Conservation (phyloP, 2,888 invertebrate species). For the Caenorhabditis doughertyi region DNA sequence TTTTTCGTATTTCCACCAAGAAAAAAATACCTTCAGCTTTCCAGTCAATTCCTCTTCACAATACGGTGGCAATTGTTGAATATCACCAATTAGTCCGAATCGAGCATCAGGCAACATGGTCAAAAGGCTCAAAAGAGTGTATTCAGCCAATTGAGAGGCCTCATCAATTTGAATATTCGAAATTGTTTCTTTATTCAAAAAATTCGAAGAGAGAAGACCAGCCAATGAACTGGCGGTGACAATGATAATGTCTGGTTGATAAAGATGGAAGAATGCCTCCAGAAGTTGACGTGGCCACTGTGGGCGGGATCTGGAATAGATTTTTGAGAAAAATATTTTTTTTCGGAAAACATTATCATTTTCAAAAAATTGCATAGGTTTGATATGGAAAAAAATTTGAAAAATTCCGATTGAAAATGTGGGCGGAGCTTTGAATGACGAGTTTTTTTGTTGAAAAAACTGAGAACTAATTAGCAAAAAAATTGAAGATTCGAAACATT, state of each 20-base stretch:
- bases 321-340: background rate
- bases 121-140: slow-evolving; percentile 3
- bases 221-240: slow-evolving; percentile 12
- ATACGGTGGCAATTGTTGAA: slow-evolving; percentile 33
- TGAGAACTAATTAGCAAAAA: no score
- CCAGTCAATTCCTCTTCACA: slow-evolving; percentile 33
- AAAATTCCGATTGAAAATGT: no score
- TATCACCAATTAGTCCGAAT: slow-evolving; percentile 36
- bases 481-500: no score
- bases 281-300: slow-evolving; percentile 7
- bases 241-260: slow-evolving; percentile 28
- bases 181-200: background rate
- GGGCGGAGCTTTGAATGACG: no score
- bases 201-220: background rate
- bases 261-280: background rate
- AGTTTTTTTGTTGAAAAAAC: no score
- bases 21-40: slow-evolving; percentile 27
- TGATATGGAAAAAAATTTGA: no score
- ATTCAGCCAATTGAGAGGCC: slow-evolving; percentile 28
- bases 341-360: no score
- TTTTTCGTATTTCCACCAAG: no score
- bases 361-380: no score
- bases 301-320: slow-evolving; percentile 1
- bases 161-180: slow-evolving; percentile 28
- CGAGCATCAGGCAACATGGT: background rate